Evolutionary conservation across 2,888 invertebrate species (phyloP).

Genomic region (Schrankia costaestrigalis): DNA sequence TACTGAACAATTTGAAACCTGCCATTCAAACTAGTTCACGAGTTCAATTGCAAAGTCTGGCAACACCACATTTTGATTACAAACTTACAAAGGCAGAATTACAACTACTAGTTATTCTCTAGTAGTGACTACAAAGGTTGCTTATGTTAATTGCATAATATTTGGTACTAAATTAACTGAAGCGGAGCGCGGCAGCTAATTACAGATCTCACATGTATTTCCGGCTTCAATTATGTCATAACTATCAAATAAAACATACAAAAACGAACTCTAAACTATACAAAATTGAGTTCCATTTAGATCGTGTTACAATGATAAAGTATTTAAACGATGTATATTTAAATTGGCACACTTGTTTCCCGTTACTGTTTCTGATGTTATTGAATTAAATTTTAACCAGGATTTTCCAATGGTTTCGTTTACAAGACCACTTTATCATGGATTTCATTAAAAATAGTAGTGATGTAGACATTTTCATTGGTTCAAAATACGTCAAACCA

Average conservation of each 20-base stretch:
- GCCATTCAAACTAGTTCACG: too few relatives aligned
- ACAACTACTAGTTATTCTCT: too few relatives aligned
- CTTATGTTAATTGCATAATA: constrained; percentile 37
- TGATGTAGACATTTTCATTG: too few relatives aligned
- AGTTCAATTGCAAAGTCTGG: too few relatives aligned
- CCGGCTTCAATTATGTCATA: constrained; percentile 27
- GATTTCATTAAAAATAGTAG: neutral
- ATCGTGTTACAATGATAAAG: neutral
- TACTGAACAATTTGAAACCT: too few relatives aligned
- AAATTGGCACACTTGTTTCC: constrained; percentile 25
- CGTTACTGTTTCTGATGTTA: constrained; percentile 17
- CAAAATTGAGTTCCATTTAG: neutral
- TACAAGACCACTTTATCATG: constrained; percentile 1
- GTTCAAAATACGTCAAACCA: too few relatives aligned
- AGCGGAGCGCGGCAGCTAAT: constrained; percentile 40
- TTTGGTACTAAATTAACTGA: constrained; percentile 42
- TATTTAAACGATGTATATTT: constrained; percentile 16
- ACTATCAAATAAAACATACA: neutral
- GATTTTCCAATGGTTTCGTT: constrained; percentile 14
- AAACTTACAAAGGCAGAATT: too few relatives aligned
- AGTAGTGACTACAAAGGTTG: too few relatives aligned
- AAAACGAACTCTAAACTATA: neutral
- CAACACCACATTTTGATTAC: too few relatives aligned
- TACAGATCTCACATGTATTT: constrained; percentile 39
- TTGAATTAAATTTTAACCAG: constrained; percentile 19